Evolutionary conservation across 2,888 invertebrate species (phyloP).

Genomic region (Andrena minutula): DNA sequence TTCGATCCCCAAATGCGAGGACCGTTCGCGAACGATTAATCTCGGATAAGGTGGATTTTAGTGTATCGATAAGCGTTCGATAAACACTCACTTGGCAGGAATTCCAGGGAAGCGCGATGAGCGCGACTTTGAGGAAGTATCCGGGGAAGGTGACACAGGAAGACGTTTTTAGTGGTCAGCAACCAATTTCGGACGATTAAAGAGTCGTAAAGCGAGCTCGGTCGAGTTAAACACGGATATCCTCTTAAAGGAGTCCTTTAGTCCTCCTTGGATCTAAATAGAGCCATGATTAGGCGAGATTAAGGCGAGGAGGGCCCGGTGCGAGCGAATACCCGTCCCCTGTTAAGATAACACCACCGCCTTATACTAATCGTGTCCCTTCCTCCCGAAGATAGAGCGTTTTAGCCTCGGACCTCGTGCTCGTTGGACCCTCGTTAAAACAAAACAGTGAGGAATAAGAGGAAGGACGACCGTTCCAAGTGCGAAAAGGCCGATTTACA

Average conservation of each 20-base stretch:
- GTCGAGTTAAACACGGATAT: slow-evolving; percentile 83
- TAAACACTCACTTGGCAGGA: neutral
- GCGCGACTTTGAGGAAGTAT: slow-evolving; percentile 49
- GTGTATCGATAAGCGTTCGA: neutral
- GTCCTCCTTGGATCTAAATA: slow-evolving; percentile 81
- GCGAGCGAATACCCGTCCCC: slow-evolving; percentile 74
- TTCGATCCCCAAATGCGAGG: neutral
- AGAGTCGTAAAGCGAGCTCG: slow-evolving; percentile 80
- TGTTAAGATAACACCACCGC: slow-evolving; percentile 79
- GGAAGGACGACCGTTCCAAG: slow-evolving; percentile 6
- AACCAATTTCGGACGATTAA: slow-evolving; percentile 84
- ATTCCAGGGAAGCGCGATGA: slow-evolving; percentile 28
- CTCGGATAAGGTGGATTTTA: slow-evolving; percentile 14
- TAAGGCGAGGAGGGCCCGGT: slow-evolving; percentile 57
- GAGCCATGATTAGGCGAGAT: slow-evolving; percentile 83
- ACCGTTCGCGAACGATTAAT: slow-evolving; percentile 8
- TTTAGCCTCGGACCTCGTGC: slow-evolving; percentile 56
- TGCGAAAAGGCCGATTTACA: slow-evolving; percentile 59
- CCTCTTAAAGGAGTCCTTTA: slow-evolving; percentile 82
- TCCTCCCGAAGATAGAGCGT: slow-evolving; percentile 69
- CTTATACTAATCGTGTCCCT: slow-evolving; percentile 78
- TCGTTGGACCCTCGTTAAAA: slow-evolving; percentile 38
- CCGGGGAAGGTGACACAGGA: slow-evolving; percentile 57
- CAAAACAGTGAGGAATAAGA: slow-evolving; percentile 17
- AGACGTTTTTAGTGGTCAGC: slow-evolving; percentile 71